Percentiles rank a stretch among this genome's conserved stretches.
These are phyloP conservation scores for Aleiodes alternator DNA, from an alignment of 2,888 invertebrate species.

Conservation along the genomic window DNA sequence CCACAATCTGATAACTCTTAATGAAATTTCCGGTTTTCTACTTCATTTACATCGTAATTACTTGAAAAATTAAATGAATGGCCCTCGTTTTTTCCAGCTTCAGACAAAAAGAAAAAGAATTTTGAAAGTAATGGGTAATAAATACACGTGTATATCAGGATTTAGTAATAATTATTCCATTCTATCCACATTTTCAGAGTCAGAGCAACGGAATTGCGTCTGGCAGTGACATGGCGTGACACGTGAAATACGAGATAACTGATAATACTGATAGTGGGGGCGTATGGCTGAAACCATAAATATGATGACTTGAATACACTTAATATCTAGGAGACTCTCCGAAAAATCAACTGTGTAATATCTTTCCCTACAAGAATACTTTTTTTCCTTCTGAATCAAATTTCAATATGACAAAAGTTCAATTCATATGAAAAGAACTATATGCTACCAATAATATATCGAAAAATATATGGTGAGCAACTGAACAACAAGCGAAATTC, in stretches of 20 bases:
- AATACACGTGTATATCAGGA: conserved; percentile 7
- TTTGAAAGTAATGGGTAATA: background rate
- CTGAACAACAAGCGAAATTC: no score
- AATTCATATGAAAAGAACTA: background rate
- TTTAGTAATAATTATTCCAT: conserved; percentile 22
- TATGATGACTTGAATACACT: conserved; percentile 23
- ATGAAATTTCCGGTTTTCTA: background rate
- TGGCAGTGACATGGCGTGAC: conserved; percentile 54
- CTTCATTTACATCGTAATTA: no score
- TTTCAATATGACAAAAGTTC: no score
- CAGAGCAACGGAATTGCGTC: conserved; percentile 35
- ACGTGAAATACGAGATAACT: conserved; percentile 52
- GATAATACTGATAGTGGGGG: conserved; percentile 50
- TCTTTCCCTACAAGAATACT: background rate
- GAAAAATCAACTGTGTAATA: background rate
- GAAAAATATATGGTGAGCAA: no score
- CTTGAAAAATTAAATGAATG: background rate
- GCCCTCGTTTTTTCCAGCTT: no score
- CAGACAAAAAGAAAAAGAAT: background rate
- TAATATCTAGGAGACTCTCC: background rate
- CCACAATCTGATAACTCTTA: background rate
- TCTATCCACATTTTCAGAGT: conserved; percentile 18
- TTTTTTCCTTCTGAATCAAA: background rate
- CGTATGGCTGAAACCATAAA: conserved; percentile 29
- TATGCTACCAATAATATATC: no score